Evolutionary conservation across 2,888 invertebrate genomes (phyloP), one percentile per base, ranked within the genome.

Genomic region (Leptopterna dolabrata): DNA sequence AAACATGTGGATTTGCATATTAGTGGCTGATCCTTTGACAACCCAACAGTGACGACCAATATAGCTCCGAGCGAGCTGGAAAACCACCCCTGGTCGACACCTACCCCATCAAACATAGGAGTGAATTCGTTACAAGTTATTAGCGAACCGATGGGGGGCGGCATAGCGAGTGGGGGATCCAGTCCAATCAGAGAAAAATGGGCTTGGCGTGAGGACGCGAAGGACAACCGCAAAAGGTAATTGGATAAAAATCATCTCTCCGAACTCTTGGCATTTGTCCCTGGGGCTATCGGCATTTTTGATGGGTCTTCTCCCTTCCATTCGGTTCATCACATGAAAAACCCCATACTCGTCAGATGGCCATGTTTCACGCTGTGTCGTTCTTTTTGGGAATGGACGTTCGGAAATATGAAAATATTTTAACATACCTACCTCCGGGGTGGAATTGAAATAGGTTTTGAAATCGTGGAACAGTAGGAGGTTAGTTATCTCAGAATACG

Each of bases 151-250:
- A 63, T 63, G 63, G 63, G 63, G 63, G 63, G 63, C 63, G 63
- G 51, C 63, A 63, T 11, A 51, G 51, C 51, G 51, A 51, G 51
- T 19, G 43, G 45, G 78, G 36, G n/a, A 43, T 0, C 3, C 14
- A 14, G 41, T 45, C 78, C 78, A 78, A 78, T 78, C 78, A 78
- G 78, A 78, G 41, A 78, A 78, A 45, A 78, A 78, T 78, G 36
- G 78, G 45, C 78, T 78, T 78, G 78, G 78, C 78, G 78, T 78
- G 78, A 45, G 45, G 45, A 45, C 36, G 41, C n/a, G 45, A 78
- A 78, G 78, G 78, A 78, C 78, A 78, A 78, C 78, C 78, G 45
- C 78, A 78, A 78, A 78, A 78, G 78, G 78, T 78, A 78, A 78
- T 78, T 78, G 78, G 78, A 78, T 78, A 78, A 78, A 78, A 78